These are phyloP conservation scores for Eleutherodactylus coqui DNA, from an alignment of 2,797 vertebrate species.

Conservation along the genomic window DNA sequence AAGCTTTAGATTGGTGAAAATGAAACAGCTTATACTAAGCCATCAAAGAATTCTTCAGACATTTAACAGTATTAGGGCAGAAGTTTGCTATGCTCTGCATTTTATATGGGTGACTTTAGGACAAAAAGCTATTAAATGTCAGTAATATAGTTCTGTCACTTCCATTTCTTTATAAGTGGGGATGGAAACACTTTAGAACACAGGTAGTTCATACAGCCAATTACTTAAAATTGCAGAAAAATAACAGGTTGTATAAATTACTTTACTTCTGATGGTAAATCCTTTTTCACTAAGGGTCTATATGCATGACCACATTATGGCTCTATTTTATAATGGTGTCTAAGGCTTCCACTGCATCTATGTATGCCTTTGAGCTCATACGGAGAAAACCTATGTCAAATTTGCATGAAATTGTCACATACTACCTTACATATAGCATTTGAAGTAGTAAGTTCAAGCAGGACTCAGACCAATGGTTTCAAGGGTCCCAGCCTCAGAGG, in stretches of 20 bases:
- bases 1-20: slow-evolving; percentile 16
- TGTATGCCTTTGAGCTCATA: too few species aligned
- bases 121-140: neutral
- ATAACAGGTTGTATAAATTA: neutral
- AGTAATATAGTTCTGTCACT: neutral
- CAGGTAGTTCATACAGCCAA: neutral
- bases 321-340: too few species aligned
- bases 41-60: slow-evolving; percentile 37
- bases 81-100: slow-evolving; percentile 8
- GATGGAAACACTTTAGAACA: neutral
- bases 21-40: slow-evolving; percentile 54
- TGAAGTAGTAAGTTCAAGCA: too few species aligned
- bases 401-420: neutral
- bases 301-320: too few species aligned
- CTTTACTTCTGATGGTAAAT: neutral
- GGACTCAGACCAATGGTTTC: neutral
- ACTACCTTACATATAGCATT: neutral
- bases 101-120: slow-evolving; percentile 4
- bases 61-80: slow-evolving; percentile 39
- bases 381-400: neutral
- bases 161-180: neutral
- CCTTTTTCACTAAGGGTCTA: neutral
- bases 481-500: neutral
- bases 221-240: neutral
- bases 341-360: too few species aligned